phyloP scores from a whole-genome alignment of 2,888 invertebrate genomes.

The Drosophila robusta region DNA sequence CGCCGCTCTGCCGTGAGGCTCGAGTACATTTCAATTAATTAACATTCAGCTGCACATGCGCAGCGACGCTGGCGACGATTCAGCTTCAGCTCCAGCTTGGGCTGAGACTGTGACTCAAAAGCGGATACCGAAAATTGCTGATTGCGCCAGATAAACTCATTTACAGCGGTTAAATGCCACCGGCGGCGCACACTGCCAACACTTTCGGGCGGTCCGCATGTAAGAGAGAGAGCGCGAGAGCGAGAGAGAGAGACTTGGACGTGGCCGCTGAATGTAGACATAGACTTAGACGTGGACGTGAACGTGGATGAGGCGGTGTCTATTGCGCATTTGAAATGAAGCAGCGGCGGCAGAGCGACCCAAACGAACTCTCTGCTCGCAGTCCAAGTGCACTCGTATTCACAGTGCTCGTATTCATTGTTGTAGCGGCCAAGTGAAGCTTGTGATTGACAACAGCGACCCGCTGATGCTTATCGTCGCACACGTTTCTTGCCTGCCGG shows the following conservation, averaged over 20 bases:
- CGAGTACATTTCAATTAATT: conserved; percentile 81
- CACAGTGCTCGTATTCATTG: conserved; percentile 13
- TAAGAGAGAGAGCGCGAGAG: conserved; percentile 7
- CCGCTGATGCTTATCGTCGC: conserved; percentile 63
- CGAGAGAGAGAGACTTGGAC: conserved; percentile 2
- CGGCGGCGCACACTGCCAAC: conserved; percentile 78
- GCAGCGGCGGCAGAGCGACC: conserved; percentile 18
- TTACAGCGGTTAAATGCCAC: conserved; percentile 84
- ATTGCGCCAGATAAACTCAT: conserved; percentile 83
- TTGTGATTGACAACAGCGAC: conserved; percentile 72
- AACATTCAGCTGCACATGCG: conserved; percentile 82
- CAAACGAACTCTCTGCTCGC: conserved; percentile 28
- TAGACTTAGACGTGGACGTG: conserved; percentile 21
- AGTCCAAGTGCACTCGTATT: conserved; percentile 28
- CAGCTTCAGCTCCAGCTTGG: conserved; percentile 17
- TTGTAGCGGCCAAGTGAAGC: conserved; percentile 30
- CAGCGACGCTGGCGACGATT: conserved; percentile 50
- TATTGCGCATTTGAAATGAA: conserved; percentile 68
- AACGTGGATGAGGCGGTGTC: conserved; percentile 51
- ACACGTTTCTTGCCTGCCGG: conserved; percentile 60
- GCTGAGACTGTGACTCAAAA: conserved; percentile 58
- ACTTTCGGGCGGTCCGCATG: conserved; percentile 66
- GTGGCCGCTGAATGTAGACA: neutral
- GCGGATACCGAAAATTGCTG: conserved; percentile 83
- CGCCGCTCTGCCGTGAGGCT: conserved; percentile 59